Percentiles rank a stretch among this genome's conserved stretches.
Evolutionary conservation across 2,797 vertebrate genomes (phyloP).

Genomic region (Hydrolagus colliei): DNA sequence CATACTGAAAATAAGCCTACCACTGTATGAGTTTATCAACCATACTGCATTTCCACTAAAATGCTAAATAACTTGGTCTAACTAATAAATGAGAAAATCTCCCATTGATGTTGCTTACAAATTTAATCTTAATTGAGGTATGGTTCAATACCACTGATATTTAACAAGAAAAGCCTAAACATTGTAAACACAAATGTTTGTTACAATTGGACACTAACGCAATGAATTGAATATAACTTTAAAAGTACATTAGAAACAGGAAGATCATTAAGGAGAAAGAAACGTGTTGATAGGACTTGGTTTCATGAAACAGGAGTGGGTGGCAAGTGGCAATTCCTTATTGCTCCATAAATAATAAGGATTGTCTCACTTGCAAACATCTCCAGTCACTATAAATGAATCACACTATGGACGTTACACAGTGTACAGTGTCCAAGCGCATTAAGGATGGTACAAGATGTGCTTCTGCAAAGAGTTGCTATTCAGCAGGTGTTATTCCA

Average conservation of each 20-base stretch:
- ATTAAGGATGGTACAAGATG: background rate
- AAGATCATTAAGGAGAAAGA: no score
- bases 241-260: background rate
- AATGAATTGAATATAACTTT: background rate
- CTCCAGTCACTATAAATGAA: background rate
- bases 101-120: background rate
- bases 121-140: background rate
- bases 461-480: background rate
- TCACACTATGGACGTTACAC: background rate
- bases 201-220: no score
- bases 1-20: background rate
- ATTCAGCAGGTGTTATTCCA: background rate
- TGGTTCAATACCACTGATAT: background rate
- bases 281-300: no score
- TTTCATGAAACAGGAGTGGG: no score
- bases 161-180: background rate
- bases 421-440: background rate
- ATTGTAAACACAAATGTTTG: background rate
- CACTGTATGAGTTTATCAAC: no score
- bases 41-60: no score
- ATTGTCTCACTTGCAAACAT: background rate
- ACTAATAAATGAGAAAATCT: background rate
- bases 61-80: background rate
- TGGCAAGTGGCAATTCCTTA: no score
- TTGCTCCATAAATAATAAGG: background rate